Evolutionary conservation across 2,113 vertebrate genomes (phyloP).

Genomic region (Sinocyclocheilus maitianheensis): DNA sequence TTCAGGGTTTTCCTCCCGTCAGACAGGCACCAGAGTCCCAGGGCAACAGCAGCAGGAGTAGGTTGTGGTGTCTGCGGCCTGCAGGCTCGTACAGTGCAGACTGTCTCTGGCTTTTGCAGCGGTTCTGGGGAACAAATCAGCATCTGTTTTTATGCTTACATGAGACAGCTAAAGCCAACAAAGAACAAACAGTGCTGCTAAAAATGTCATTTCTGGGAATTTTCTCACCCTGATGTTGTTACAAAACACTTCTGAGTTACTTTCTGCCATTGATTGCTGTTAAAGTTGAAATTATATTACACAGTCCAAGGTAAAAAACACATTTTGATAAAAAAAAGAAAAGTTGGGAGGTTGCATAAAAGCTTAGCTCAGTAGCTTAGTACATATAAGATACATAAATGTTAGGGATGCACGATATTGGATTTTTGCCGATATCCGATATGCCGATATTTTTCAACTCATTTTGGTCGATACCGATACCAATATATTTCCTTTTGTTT

Average conservation of each 20-base stretch:
- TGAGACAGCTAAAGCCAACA: neutral
- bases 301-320: too few relatives aligned
- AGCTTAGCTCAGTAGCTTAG: too few relatives aligned
- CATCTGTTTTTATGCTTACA: neutral
- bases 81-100: neutral
- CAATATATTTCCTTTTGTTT: too few relatives aligned
- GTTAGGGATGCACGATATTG: too few relatives aligned
- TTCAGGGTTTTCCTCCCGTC: neutral
- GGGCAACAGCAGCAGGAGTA: neutral
- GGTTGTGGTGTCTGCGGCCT: neutral
- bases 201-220: neutral
- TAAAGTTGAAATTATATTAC: too few relatives aligned
- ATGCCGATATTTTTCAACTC: too few relatives aligned
- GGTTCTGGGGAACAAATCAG: conserved; percentile 1
- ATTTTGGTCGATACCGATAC: too few relatives aligned
- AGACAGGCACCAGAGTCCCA: neutral
- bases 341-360: too few relatives aligned
- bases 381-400: too few relatives aligned
- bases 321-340: too few relatives aligned
- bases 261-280: neutral
- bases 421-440: too few relatives aligned
- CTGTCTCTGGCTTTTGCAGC: neutral
- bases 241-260: neutral
- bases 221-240: neutral
- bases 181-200: neutral